Evolutionary conservation across 2,888 invertebrate genomes (phyloP), one percentile per base, ranked within the genome.

Genomic region (Ectemnius lituratus): DNA sequence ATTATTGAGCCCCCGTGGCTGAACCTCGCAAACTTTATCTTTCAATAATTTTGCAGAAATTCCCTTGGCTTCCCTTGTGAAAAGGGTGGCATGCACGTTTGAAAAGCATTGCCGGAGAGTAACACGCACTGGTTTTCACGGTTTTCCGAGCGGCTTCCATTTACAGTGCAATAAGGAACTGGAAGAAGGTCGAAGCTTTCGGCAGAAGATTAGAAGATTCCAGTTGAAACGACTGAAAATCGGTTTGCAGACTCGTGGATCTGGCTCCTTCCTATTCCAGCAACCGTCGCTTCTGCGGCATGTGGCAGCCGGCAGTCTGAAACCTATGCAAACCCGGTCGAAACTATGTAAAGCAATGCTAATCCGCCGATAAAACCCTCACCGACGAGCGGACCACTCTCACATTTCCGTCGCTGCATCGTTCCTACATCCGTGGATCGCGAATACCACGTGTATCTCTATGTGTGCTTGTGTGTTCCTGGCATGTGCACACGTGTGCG

Each of bases 291-390:
- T 72, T 62, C 73, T 64, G 71, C 65, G 70, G 73, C 73, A 67
- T 79, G 79, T 62, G 79, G 79, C 73, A 70, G 73, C 61, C 71
- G 70, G 73, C 52, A 64, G 72, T 74, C 77, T 63, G 82, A 84
- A 87, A 86, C 85, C 84, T 87, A 84, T 85, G 88, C 87, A 87
- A 88, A 87, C 87, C 84, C 84, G 85, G 85, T 87, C 83, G 85
- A 85, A 85, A 87, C 89, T 88, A 89, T 88, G 89, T 89, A 90
- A 89, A 89, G 86, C 87, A 87, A 90, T 89, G 89, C 87, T 90
- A 90, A 90, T 90, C 89, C 87, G 85, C 84, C 87, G 87, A 88
- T 89, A 88, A 89, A 89, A 87, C 87, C 88, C 76, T 76, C 87
- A 77, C 83, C 86, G 84, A 85, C 84, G 85, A 82, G 84, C 84